These are phyloP conservation scores for Petrosia ficiformis DNA, from an alignment of 37 sponge, comb jelly and placozoan species.

Conservation along the genomic window DNA sequence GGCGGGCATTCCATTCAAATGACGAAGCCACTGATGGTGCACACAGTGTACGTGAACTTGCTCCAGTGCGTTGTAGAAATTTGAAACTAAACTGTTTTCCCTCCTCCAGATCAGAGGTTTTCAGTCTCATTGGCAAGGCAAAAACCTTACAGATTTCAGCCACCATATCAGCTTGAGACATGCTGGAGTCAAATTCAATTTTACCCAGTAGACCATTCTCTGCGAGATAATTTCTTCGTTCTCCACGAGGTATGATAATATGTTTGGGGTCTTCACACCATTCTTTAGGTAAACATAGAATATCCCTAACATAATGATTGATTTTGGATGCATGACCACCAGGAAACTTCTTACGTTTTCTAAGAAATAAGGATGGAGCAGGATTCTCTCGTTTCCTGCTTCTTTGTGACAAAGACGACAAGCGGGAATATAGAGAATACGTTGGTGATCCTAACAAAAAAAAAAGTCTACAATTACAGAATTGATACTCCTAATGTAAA, in stretches of 20 bases:
- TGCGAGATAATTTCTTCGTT: not conserved
- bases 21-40: not conserved
- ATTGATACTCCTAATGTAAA: too few species aligned
- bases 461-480: too few species aligned
- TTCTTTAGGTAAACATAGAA: constrained; percentile 1
- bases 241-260: constrained; percentile 7
- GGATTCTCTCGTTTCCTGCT: not conserved
- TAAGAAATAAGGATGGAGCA: constrained; percentile 4
- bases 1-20: constrained; percentile 22
- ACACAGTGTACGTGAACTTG: constrained; percentile 8
- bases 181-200: constrained; percentile 10
- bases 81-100: constrained; percentile 2
- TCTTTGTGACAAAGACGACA: not conserved
- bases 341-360: not conserved
- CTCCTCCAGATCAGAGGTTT: not conserved
- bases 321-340: not conserved
- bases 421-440: too few species aligned
- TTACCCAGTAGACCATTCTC: constrained; percentile 28
- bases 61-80: constrained; percentile 20
- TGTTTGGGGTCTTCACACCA: not conserved
- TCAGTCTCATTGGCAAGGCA: constrained; percentile 10
- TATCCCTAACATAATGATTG: constrained; percentile 3
- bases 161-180: not conserved
- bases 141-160: constrained; percentile 14
- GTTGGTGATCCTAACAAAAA: too few species aligned